phyloP scores from a whole-genome alignment of 2,113 vertebrate genomes.

The Calyptomena viridis region DNA sequence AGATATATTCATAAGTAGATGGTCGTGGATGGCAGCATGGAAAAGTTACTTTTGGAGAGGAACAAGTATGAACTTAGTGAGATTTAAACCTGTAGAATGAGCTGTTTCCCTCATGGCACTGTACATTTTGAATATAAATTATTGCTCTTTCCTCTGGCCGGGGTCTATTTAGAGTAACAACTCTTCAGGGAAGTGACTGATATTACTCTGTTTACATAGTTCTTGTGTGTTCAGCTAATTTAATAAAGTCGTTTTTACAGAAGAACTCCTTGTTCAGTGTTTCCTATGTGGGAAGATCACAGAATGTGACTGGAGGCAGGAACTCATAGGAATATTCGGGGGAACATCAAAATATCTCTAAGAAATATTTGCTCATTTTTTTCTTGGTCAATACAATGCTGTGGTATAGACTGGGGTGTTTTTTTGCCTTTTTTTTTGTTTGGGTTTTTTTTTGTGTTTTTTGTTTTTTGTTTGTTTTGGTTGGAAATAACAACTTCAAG shows the following conservation, averaged over 20 bases:
- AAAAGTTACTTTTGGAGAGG: not conserved
- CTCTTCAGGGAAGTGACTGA: not conserved
- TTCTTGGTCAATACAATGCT: no score
- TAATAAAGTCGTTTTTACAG: not conserved
- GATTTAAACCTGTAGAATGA: not conserved
- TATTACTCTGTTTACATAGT: not conserved
- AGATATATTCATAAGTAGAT: not conserved
- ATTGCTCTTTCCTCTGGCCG: not conserved
- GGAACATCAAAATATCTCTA: not conserved
- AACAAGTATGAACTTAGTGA: rapidly evolving
- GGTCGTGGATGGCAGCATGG: not conserved
- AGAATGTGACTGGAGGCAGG: not conserved
- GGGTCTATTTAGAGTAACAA: not conserved
- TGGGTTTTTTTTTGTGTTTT: no score
- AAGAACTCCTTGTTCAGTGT: not conserved
- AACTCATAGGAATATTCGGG: not conserved
- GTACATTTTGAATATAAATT: not conserved
- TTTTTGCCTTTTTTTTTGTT: no score
- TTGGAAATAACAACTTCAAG: not conserved
- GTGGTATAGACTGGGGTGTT: rapidly evolving
- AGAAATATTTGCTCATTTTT: not conserved
- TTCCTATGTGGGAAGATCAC: not conserved
- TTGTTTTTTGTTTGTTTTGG: no score
- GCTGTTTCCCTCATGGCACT: not conserved
- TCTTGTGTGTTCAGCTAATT: not conserved